Conservation (phyloP, 2,113 vertebrate genomes). For the Grantiella picta region DNA sequence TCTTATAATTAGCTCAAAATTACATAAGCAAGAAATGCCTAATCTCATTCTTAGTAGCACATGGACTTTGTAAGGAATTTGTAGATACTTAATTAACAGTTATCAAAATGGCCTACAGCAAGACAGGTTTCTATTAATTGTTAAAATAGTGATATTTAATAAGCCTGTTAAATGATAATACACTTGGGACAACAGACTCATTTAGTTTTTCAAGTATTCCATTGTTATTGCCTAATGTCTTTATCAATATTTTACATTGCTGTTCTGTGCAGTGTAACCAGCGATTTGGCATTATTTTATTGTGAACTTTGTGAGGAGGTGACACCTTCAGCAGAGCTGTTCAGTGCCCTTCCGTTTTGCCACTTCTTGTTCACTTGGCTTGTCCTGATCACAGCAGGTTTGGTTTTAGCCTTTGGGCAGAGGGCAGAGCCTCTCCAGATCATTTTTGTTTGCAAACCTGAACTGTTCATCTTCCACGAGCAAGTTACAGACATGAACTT, state of each 20-base stretch:
- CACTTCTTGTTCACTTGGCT: not conserved
- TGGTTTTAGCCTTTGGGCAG: not conserved
- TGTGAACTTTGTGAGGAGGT: not conserved
- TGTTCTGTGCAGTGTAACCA: not conserved
- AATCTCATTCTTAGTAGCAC: constrained; percentile 71
- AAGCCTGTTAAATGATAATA: constrained; percentile 65
- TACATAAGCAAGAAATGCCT: constrained; percentile 74
- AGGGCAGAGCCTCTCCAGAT: not conserved
- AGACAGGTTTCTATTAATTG: constrained; percentile 72
- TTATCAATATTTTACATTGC: constrained; percentile 52
- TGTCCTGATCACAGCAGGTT: not conserved
- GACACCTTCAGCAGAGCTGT: not conserved
- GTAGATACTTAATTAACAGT: constrained; percentile 68
- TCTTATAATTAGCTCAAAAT: constrained; percentile 77
- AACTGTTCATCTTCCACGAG: not conserved
- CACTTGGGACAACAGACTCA: constrained; percentile 46
- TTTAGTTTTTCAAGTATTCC: constrained; percentile 26
- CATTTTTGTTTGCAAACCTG: not conserved
- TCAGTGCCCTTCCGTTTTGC: not conserved
- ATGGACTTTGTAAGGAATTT: constrained; percentile 69
- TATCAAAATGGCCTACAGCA: constrained; percentile 69
- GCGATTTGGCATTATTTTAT: not conserved
- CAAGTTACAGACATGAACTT: not conserved
- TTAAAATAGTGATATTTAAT: constrained; percentile 68
- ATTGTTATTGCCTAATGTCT: constrained; percentile 9